These are phyloP conservation scores for Crematogaster levior DNA, from an alignment of 2,888 invertebrate species.

Conservation along the genomic window DNA sequence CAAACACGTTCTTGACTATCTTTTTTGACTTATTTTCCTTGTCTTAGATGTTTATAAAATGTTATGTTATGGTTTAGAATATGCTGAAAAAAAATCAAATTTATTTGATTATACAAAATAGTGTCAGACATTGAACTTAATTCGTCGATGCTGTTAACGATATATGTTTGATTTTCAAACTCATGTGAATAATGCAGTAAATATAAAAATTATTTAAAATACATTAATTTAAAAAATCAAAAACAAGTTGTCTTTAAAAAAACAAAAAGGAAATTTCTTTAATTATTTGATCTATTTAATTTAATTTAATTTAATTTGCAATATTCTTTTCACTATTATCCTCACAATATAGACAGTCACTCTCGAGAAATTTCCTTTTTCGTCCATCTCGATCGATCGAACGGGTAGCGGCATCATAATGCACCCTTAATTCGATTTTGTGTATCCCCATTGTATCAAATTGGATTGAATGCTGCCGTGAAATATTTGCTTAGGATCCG, in stretches of 20 bases:
- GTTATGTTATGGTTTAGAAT: background rate
- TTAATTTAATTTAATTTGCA: background rate
- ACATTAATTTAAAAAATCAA: background rate
- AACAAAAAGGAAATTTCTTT: background rate
- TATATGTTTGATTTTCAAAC: background rate
- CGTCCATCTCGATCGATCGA: constrained; percentile 63
- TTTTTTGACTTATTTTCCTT: background rate
- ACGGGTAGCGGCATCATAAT: constrained; percentile 70
- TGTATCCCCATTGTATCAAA: constrained; percentile 78
- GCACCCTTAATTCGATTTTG: constrained; percentile 80
- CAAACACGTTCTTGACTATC: no score
- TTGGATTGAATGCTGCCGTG: constrained; percentile 78
- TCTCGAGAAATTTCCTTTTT: constrained; percentile 10
- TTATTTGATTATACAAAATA: background rate
- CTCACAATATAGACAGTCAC: background rate
- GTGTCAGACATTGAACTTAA: background rate
- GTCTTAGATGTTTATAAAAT: background rate
- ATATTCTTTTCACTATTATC: constrained; percentile 5
- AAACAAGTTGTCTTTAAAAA: background rate
- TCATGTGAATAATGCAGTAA: background rate
- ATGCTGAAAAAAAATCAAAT: background rate
- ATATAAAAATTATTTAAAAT: background rate
- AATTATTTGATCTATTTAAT: background rate
- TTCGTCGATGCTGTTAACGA: background rate
- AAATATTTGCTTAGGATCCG: constrained; percentile 81